Evolutionary conservation across 2,113 vertebrate species (phyloP), one percentile per base, ranked within the genome.

Genomic region (Herpetotheres cachinnans): DNA sequence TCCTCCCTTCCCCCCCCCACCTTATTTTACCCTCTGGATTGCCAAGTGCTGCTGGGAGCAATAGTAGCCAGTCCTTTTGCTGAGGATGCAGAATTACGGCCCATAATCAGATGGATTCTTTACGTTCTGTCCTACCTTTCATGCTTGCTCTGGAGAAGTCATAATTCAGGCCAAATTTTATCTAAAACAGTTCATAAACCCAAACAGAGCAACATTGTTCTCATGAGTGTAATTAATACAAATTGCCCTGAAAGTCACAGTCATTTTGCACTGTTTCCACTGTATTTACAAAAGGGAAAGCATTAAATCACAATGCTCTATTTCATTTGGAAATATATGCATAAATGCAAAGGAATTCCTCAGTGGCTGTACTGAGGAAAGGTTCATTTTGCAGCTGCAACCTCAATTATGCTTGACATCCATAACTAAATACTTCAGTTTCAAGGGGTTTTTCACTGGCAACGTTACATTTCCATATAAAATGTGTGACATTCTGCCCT

Each of bases 281-380:
- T 88, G 72, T 38, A 81, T 86, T 86, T 94, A 62, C 54, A 86
- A 94, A 92, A 86, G 82, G 71, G 83, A 84, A 96, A 96, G 70
- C 54, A 90, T 69, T 94, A 96, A 96, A 89, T 93, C 46, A 90
- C 85, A 97, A 91, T 61, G 87, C 73, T 66, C 36, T 96, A 77
- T 90, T 90, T 92, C 71, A 97, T 85, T 82, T 83, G 84, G 86
- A 95, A 86, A 96, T 71, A 69, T 67, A 95, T 92, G 82, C 96
- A 96, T 89, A 92, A 86, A 97, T 90, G 89, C 91, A 94, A 96
- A 88, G 76, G 85, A 97, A 96, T 94, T 96, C 86, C 86, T 87
- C 6, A 5, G 84, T 86, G 95, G 63, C 49, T 76, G 56, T 50
- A 62, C 73, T 78, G 59, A 93, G 93, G 96, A 93, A 96, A 90